Evolutionary conservation across 2,797 vertebrate genomes (phyloP).

Genomic region (Kryptolebias ocellatus): DNA sequence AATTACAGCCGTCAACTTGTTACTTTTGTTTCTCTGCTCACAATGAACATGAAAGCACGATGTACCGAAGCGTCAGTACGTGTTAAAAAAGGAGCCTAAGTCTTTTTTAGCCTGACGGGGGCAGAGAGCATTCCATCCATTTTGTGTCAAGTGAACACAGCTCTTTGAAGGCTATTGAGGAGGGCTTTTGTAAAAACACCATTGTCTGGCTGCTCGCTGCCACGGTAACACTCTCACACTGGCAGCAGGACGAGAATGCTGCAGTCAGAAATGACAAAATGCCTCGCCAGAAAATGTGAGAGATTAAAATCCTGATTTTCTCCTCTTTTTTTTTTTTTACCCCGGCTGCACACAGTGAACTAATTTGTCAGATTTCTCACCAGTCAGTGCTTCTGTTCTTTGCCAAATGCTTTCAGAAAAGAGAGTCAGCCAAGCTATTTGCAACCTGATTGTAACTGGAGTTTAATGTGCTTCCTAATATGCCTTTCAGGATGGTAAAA

Average conservation of each 20-base stretch:
- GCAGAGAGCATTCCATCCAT: constrained; percentile 45
- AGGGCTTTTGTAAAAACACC: constrained; percentile 66
- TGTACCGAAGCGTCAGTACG: constrained; percentile 23
- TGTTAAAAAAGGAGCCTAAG: constrained; percentile 22
- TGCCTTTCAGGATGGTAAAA: not conserved
- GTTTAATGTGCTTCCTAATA: not conserved
- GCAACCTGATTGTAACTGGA: constrained; percentile 1
- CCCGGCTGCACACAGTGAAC: constrained; percentile 31
- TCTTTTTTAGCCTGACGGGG: constrained; percentile 22
- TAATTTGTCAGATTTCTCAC: constrained; percentile 31
- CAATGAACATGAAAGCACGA: constrained; percentile 15
- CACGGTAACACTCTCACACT: constrained; percentile 74
- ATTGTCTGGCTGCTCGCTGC: constrained; percentile 76
- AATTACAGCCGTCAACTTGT: constrained; percentile 24
- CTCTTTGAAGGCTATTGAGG: constrained; percentile 60
- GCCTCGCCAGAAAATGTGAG: constrained; percentile 47
- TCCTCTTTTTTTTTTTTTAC: constrained; percentile 20
- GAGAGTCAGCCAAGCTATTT: constrained; percentile 11
- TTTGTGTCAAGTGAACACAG: constrained; percentile 55
- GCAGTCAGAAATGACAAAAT: constrained; percentile 58
- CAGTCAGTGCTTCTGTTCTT: constrained; percentile 28
- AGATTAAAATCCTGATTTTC: constrained; percentile 32
- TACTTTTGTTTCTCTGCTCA: constrained; percentile 21
- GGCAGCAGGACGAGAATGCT: constrained; percentile 64
- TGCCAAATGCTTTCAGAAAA: constrained; percentile 7